Evolutionary conservation across 92 coral and sea anemone genomes (phyloP).

Genomic region (Metridium senile): DNA sequence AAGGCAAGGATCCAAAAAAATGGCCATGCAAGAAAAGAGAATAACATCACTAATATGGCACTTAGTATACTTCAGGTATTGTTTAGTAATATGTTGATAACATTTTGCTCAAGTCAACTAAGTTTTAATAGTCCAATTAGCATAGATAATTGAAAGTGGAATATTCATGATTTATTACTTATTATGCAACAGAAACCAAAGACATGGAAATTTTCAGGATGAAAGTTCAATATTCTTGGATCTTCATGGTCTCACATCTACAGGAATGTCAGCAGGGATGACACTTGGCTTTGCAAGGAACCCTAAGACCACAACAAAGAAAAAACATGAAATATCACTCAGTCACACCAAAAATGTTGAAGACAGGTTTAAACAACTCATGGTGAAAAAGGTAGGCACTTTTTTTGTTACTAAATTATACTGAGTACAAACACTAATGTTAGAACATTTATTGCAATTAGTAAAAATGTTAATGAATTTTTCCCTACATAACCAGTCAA

Average conservation of each 20-base stretch:
- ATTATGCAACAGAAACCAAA: conserved; percentile 50
- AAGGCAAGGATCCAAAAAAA: conserved; percentile 51
- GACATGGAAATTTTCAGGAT: conserved; percentile 58
- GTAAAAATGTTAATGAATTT: too few relatives aligned
- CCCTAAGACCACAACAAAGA: conserved; percentile 44
- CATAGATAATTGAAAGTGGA: too few relatives aligned
- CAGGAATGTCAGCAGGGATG: conserved; percentile 50
- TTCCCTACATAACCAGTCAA: too few relatives aligned
- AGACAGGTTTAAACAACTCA: not conserved
- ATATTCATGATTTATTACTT: not conserved
- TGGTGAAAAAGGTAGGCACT: conserved; percentile 30
- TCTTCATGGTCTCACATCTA: conserved; percentile 49
- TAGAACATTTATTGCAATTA: too few relatives aligned
- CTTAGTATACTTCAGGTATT: conserved; percentile 43
- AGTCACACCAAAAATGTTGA: conserved; percentile 30
- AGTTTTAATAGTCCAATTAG: too few relatives aligned
- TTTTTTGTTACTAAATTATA: not conserved
- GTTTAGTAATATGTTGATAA: not conserved
- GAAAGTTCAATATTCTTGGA: conserved; percentile 62
- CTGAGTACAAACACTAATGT: too few relatives aligned
- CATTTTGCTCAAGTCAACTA: not conserved
- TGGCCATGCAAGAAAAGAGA: conserved; percentile 56
- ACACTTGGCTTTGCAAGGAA: conserved; percentile 61
- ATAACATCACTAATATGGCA: conserved; percentile 67
- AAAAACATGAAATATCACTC: conserved; percentile 39